Base-by-base conservation (phyloP, 2,888 invertebrate species). In the Scelioninae gen. 1 region DNA sequence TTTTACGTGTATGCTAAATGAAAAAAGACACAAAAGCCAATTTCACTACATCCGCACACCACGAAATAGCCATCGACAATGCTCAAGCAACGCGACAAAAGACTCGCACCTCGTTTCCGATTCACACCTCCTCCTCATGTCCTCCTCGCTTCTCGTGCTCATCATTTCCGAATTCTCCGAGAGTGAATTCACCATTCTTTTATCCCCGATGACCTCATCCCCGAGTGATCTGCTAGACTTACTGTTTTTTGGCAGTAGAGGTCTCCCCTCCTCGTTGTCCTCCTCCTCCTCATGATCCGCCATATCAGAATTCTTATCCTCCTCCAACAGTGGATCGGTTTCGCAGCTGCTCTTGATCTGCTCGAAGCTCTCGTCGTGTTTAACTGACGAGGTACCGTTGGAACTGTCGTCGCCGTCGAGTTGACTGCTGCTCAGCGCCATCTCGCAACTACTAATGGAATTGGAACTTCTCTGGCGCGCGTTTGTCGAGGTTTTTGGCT, bases 401-500 rank as follows among this genome's bases (percentile, higher is more conserved):
- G 85, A 87, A 85, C 87, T 89, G 5, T 91, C 92, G 9, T 90
- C 90, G 2, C 85, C 90, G 38, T 92, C 92, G 15, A 88, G 86
- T 65, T 91, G 91, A 71, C 91, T 91, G 66, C 86, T 86, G 47
- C 89, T 89, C 15, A 92, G 84, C 55, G 92, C 92, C 92, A 92
- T 92, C 90, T 92, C 92, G 47, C 92, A 92, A 74, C 92, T 92
- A 66, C 92, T 92, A 79, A 92, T 88, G 16, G 92, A 92, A 84
- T 92, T 92, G 1, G 92, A 92, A 51, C 92, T 92, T 51, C 91
- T 86, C 56, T 91, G 90, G 45, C 92, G 87, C 0, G 84, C 72
- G n/a, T 16, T 82, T 5, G 63, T 38, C 5, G 87, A 84, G 23
- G 85, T 80, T 45, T 85, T 86, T 29, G 86, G 87, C 60, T 91